These are phyloP conservation scores for Ametastegia equiseti DNA, from an alignment of 2,888 invertebrate species.

Conservation along the genomic window DNA sequence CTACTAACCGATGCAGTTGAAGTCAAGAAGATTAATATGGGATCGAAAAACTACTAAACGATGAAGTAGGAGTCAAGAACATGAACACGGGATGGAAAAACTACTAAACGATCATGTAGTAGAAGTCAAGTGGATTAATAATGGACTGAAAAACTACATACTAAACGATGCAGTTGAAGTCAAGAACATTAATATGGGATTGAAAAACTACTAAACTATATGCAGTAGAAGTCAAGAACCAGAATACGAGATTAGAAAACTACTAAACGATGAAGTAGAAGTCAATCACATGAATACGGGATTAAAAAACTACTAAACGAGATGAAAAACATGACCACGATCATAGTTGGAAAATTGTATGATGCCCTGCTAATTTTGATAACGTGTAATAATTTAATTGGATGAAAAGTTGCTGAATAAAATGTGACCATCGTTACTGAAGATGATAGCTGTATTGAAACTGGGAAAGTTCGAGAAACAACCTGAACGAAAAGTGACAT, in stretches of 20 bases:
- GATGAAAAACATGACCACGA: background rate
- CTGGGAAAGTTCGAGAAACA: too few relatives aligned
- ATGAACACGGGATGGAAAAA: background rate
- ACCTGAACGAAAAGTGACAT: too few relatives aligned
- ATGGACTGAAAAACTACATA: background rate
- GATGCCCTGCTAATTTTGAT: too few relatives aligned
- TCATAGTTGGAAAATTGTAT: background rate
- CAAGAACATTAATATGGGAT: background rate
- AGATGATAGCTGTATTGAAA: too few relatives aligned
- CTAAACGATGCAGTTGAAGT: background rate
- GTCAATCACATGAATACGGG: background rate
- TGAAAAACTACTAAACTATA: background rate
- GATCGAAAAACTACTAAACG: background rate
- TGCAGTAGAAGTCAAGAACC: background rate
- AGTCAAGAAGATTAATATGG: background rate
- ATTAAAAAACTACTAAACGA: background rate
- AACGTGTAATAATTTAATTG: too few relatives aligned
- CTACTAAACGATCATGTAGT: background rate
- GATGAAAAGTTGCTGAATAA: too few relatives aligned
- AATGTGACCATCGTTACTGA: too few relatives aligned
- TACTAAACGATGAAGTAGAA: background rate
- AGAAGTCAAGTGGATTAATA: background rate
- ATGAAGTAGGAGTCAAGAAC: too few relatives aligned
- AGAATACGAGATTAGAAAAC: background rate
- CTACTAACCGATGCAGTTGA: background rate